A percentile compares a stretch with the other conserved stretches of the same genome.
Conservation (phyloP, 2,888 invertebrate genomes). For the Chalcosyrphus nemorum region DNA sequence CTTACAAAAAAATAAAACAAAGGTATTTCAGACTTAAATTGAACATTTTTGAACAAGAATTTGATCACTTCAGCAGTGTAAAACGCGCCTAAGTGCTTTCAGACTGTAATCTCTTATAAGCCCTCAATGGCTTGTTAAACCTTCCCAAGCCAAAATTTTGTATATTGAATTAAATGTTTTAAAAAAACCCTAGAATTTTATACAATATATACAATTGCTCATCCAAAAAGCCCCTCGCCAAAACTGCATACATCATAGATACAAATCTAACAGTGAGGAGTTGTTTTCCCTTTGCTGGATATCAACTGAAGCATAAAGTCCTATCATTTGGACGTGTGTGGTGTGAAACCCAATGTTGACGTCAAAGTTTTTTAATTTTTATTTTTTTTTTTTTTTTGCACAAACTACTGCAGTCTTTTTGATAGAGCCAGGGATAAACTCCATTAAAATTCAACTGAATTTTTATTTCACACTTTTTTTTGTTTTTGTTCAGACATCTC, state of each 20-base stretch:
- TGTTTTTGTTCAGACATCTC: neutral
- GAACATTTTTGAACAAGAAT: too few relatives aligned
- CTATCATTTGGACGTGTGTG: slow-evolving; percentile 45
- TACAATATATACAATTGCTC: neutral
- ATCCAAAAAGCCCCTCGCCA: neutral
- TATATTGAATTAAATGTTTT: too few relatives aligned
- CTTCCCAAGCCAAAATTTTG: too few relatives aligned
- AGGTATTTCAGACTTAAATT: too few relatives aligned
- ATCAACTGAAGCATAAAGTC: slow-evolving; percentile 59
- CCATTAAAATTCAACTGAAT: slow-evolving; percentile 38
- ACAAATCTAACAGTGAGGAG: neutral
- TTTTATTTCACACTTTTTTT: slow-evolving; percentile 26
- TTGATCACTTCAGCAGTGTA: too few relatives aligned
- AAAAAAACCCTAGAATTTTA: too few relatives aligned
- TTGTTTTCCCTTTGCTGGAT: slow-evolving; percentile 37
- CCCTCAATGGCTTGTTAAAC: too few relatives aligned
- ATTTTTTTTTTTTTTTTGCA: neutral
- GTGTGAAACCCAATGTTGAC: slow-evolving; percentile 49
- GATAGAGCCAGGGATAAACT: slow-evolving; percentile 27
- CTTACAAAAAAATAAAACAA: too few relatives aligned
- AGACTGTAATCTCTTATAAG: too few relatives aligned
- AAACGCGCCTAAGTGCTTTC: too few relatives aligned
- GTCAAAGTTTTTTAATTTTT: slow-evolving; percentile 45
- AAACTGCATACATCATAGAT: neutral
- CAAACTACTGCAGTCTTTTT: neutral